Evolutionary conservation across 2,113 vertebrate species (phyloP).

Genomic region (Cavia aperea): DNA sequence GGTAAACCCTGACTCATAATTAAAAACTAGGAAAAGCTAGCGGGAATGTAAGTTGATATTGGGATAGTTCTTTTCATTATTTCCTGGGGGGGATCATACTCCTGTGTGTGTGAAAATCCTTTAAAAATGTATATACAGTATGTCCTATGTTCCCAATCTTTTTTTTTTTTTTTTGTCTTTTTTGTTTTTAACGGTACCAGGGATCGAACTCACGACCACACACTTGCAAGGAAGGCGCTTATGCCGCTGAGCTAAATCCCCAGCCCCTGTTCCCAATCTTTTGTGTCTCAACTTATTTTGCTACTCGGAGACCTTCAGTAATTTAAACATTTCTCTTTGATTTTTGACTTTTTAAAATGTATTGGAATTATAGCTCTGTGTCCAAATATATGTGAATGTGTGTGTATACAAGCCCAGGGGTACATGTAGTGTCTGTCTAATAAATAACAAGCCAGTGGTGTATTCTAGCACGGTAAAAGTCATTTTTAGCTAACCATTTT

Average conservation of each 20-base stretch:
- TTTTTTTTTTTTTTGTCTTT: neutral
- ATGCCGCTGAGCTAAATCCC: too few relatives aligned
- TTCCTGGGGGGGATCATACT: neutral
- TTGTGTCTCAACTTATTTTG: neutral
- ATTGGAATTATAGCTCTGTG: neutral
- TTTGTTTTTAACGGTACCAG: too few relatives aligned
- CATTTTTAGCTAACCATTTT: neutral
- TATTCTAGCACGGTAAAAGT: slow-evolving; percentile 5
- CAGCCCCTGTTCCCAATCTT: neutral
- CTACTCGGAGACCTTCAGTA: neutral
- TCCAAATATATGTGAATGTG: neutral
- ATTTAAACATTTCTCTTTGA: slow-evolving; percentile 16
- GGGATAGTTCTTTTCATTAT: neutral
- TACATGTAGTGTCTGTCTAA: neutral
- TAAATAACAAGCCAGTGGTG: neutral
- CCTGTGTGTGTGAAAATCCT: neutral
- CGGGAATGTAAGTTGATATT: neutral
- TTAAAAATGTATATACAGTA: neutral
- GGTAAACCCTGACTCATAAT: neutral
- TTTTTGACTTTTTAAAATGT: neutral
- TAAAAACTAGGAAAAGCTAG: neutral
- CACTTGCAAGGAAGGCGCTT: too few relatives aligned
- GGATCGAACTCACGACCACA: too few relatives aligned
- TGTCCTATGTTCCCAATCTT: neutral
- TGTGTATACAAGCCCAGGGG: too few relatives aligned